These are phyloP conservation scores for Merops nubicus DNA, from an alignment of 2,113 vertebrate genomes.

Conservation along the genomic window DNA sequence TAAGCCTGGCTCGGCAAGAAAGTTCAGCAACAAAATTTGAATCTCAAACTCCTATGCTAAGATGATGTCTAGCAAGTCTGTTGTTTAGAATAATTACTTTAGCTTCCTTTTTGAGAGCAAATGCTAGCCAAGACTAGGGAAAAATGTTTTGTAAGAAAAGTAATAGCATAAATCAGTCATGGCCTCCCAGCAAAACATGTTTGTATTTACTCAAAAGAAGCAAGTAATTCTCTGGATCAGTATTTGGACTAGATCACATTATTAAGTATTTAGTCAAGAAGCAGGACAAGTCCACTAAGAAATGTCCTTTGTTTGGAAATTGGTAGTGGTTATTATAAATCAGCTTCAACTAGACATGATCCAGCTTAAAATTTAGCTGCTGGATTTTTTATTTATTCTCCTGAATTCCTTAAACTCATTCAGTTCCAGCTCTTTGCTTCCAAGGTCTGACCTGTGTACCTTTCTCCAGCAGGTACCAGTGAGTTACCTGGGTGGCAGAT, in stretches of 20 bases:
- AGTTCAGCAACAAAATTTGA: background rate
- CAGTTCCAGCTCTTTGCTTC: background rate
- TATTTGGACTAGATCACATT: background rate
- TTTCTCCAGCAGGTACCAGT: background rate
- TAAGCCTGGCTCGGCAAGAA: background rate
- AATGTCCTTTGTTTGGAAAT: background rate
- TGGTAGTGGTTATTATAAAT: background rate
- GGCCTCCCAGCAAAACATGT: background rate
- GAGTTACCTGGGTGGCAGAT: background rate
- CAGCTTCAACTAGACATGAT: background rate
- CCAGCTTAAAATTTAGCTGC: background rate
- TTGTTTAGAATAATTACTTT: slow-evolving; percentile 1
- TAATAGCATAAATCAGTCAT: background rate
- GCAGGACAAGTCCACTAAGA: background rate
- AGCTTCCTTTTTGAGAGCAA: slow-evolving; percentile 1
- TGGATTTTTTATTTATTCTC: background rate
- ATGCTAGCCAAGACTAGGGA: background rate
- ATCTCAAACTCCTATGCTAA: background rate
- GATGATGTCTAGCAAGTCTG: background rate
- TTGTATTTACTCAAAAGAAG: background rate
- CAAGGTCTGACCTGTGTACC: background rate
- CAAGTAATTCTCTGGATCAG: background rate
- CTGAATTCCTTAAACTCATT: background rate
- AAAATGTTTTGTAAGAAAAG: background rate
- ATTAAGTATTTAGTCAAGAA: background rate